Conservation (phyloP, 2,888 invertebrate species). For the Pinctada fucata region DNA sequence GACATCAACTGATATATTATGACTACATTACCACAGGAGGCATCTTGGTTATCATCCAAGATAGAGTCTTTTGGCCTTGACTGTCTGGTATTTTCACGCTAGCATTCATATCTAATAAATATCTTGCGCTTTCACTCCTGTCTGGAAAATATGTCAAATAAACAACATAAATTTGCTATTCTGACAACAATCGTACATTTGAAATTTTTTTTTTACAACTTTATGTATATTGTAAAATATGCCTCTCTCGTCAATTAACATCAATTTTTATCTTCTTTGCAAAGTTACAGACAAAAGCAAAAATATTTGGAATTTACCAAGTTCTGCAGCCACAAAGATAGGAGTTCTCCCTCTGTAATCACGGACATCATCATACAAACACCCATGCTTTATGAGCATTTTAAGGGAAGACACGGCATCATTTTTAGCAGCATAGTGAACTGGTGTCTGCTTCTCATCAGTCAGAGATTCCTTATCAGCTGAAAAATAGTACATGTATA, state of each 20-base stretch:
- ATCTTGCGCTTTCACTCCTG: slow-evolving; percentile 73
- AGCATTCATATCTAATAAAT: slow-evolving; percentile 69
- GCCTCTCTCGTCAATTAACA: background rate
- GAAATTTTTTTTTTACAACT: too few species aligned
- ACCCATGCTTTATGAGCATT: slow-evolving; percentile 65
- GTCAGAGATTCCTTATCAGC: slow-evolving; percentile 71
- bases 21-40: slow-evolving; percentile 68
- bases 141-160: slow-evolving; percentile 53
- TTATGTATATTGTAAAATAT: too few species aligned
- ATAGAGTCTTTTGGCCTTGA: slow-evolving; percentile 69
- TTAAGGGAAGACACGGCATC: slow-evolving; percentile 71
- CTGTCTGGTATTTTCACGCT: slow-evolving; percentile 68
- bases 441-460: slow-evolving; percentile 72
- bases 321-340: slow-evolving; percentile 74
- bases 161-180: background rate
- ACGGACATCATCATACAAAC: slow-evolving; percentile 63
- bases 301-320: slow-evolving; percentile 58
- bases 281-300: too few species aligned
- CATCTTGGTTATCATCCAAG: slow-evolving; percentile 76
- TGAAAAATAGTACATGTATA: slow-evolving; percentile 32
- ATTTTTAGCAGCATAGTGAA: slow-evolving; percentile 74
- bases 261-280: background rate
- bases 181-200: background rate
- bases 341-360: slow-evolving; percentile 76
- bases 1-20: too few species aligned